A percentile compares a stretch with the other conserved stretches of the same genome.
These are phyloP conservation scores for Tragopan temminckii DNA, from an alignment of 2,797 vertebrate species.

Conservation along the genomic window DNA sequence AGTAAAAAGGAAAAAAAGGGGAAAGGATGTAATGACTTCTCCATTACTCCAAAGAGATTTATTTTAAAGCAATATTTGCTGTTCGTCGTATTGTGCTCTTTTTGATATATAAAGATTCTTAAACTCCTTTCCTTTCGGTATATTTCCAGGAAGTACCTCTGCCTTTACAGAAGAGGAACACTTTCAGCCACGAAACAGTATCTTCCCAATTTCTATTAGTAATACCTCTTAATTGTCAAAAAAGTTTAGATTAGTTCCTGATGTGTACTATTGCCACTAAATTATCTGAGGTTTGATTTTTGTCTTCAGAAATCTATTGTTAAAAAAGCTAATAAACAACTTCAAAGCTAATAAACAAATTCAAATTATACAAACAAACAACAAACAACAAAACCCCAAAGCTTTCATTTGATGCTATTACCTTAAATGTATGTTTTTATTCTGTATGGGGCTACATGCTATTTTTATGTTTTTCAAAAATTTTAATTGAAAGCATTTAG, in stretches of 20 bases:
- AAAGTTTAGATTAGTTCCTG: neutral
- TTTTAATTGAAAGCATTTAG: neutral
- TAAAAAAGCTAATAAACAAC: neutral
- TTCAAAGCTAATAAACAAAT: neutral
- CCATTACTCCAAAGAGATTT: neutral
- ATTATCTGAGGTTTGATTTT: neutral
- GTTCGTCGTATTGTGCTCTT: neutral
- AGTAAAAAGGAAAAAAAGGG: accelerated
- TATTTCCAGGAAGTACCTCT: neutral
- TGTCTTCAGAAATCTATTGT: neutral
- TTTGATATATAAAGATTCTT: neutral
- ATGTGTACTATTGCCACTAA: neutral
- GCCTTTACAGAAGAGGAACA: neutral
- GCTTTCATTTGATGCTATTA: neutral
- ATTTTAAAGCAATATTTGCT: neutral
- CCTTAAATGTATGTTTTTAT: neutral
- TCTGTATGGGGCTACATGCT: neutral
- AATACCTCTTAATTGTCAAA: neutral
- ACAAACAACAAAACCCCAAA: neutral
- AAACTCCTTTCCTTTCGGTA: neutral
- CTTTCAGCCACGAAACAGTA: neutral
- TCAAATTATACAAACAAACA: neutral
- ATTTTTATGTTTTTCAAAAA: neutral
- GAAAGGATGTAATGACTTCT: neutral
- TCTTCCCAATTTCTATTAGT: neutral